These are phyloP conservation scores for Ichneumon xanthorius DNA, from an alignment of 2,888 invertebrate genomes.

Conservation along the genomic window DNA sequence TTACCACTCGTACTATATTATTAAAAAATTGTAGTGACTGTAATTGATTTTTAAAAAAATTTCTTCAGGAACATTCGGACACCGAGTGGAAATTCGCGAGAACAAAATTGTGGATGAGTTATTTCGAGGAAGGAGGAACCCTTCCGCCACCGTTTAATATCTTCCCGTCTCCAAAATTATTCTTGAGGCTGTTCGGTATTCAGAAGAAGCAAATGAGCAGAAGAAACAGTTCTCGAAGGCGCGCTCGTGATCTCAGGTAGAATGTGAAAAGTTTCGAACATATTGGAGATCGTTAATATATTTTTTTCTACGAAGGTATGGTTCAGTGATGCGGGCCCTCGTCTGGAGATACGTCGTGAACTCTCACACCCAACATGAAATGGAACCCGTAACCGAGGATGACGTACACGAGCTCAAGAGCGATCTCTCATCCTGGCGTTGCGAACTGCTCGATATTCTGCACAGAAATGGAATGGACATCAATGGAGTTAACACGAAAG, in stretches of 20 bases:
- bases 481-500: constrained; percentile 90
- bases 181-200: constrained; percentile 89
- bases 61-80: constrained; percentile 93
- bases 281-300: background rate
- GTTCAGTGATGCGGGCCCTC: constrained; percentile 94
- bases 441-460: constrained; percentile 95
- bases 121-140: constrained; percentile 96
- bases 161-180: constrained; percentile 93
- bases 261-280: background rate
- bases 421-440: constrained; percentile 96
- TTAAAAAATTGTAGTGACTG: background rate
- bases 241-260: constrained; percentile 77
- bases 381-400: constrained; percentile 96
- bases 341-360: constrained; percentile 97
- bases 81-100: constrained; percentile 99
- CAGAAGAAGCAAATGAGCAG: constrained; percentile 82
- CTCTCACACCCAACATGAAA: constrained; percentile 93
- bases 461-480: constrained; percentile 95
- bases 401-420: constrained; percentile 97
- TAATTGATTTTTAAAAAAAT: background rate
- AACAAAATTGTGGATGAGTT: constrained; percentile 97
- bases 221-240: constrained; percentile 70
- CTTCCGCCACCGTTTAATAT: constrained; percentile 98
- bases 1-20: background rate
- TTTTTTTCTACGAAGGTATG: constrained; percentile 85